Evolutionary conservation across 2,797 vertebrate species (phyloP).

Genomic region (Enteromius trimaculatus): DNA sequence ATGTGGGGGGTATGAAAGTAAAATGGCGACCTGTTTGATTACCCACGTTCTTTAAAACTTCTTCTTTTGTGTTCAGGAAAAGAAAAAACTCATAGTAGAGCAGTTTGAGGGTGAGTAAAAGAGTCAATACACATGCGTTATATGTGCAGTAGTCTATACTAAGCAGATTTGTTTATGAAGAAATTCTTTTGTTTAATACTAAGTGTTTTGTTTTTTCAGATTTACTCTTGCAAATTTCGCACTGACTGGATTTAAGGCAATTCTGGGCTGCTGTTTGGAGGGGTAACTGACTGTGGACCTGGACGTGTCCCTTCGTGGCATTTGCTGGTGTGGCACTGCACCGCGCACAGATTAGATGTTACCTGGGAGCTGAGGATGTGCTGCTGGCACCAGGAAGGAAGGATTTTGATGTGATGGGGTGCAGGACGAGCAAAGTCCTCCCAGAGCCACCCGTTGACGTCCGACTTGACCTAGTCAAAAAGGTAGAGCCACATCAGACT

Average conservation of each 20-base stretch:
- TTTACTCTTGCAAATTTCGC: neutral
- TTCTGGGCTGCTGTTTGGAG: slow-evolving; percentile 17
- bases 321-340: slow-evolving; percentile 38
- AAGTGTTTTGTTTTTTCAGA: slow-evolving; percentile 35
- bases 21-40: neutral
- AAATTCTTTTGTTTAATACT: neutral
- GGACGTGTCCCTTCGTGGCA: slow-evolving; percentile 19
- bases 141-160: neutral
- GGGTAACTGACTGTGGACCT: slow-evolving; percentile 7
- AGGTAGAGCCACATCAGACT: slow-evolving; percentile 86
- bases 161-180: neutral
- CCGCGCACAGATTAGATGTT: slow-evolving; percentile 43
- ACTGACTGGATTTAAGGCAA: neutral
- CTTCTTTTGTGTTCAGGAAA: neutral
- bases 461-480: slow-evolving; percentile 94
- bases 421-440: slow-evolving; percentile 98
- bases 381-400: slow-evolving; percentile 71
- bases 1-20: neutral
- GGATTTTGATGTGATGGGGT: slow-evolving; percentile 94
- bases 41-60: neutral
- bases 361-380: slow-evolving; percentile 61
- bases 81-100: neutral
- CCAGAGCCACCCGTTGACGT: slow-evolving; percentile 95
- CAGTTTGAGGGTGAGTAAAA: neutral
- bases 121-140: neutral